Percentiles rank a stretch among this genome's conserved stretches.
These are phyloP conservation scores for Coracias cyanogaster DNA, from an alignment of 2,797 vertebrate species.

Conservation along the genomic window DNA sequence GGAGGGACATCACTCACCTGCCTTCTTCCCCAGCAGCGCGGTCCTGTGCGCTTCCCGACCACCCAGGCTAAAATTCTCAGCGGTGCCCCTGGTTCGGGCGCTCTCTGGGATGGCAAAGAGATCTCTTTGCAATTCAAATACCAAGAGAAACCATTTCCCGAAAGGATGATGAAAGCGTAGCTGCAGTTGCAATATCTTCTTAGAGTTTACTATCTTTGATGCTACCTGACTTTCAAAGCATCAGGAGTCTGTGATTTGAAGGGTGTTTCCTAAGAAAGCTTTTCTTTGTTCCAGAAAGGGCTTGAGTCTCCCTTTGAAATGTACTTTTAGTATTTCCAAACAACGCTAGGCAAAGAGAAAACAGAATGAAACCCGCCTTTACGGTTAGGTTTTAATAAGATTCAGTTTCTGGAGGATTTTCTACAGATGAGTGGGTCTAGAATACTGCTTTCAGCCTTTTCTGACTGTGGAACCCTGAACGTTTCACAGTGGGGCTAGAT, in stretches of 20 bases:
- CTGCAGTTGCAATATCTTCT: neutral
- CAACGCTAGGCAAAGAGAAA: neutral
- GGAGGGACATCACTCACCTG: neutral
- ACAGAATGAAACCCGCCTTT: neutral
- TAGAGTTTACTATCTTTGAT: neutral
- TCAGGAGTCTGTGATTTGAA: neutral
- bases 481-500: neutral
- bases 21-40: neutral
- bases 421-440: neutral
- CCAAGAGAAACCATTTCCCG: neutral
- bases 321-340: neutral
- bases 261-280: neutral
- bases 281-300: neutral
- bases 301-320: neutral
- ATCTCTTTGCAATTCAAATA: neutral
- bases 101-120: neutral
- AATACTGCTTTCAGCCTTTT: neutral
- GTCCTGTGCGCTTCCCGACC: neutral
- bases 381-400: neutral
- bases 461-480: neutral
- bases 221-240: neutral
- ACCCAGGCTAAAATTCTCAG: neutral
- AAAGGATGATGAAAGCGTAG: neutral
- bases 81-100: neutral
- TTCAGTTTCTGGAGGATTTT: neutral